Base-by-base conservation (phyloP, 2,797 vertebrate genomes). In the Squalus acanthias region DNA sequence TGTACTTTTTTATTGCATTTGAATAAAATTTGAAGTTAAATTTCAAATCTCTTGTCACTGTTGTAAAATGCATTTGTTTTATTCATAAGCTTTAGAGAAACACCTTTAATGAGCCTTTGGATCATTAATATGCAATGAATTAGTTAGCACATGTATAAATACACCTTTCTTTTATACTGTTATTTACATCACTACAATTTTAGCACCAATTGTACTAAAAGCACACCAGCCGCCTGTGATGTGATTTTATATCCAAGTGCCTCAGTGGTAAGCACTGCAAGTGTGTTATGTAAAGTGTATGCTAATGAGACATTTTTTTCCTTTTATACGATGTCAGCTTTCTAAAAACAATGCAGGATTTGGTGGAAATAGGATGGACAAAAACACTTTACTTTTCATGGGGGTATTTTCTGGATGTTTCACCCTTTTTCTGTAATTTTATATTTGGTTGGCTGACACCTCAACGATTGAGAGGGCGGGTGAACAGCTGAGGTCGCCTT, bases 51-150 rank as follows among this genome's bases (percentile, higher is more conserved):
- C 93, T 72, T 95, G 70, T 33, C 22, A 17, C 26, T 15, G 29
- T n/a, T 92, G 89, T 92, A 65, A 92, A 95, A 76, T 76, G 94
- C 46, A 76, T 76, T 46, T 95, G n/a, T 95, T 74, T 95, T 72
- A 57, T 76, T 95, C 13, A n/a, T 53, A 95, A 72, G 53, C 29
- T 39, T 20, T 13, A 74, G 39, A 95, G 39, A 70, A 76, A 6
- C 70, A 94, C 88, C 26, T 91, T 33, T 93, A 67, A 93, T 8
- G 15, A 93, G 1, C 22, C 65, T 39, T 93, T 74, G n/a, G n/a
- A 22, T 24, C 12, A 70, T 70, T 70, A 85, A 12, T 85, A 85
- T 33, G 8, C 76, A 79, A 79, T 79, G n/a, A 79, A 79, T n/a
- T 39, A 17, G 79, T 85, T 85, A 85, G 12, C 50, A 57, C 20